phyloP scores from a whole-genome alignment of 2,888 invertebrate species.

The Noctua janthe region DNA sequence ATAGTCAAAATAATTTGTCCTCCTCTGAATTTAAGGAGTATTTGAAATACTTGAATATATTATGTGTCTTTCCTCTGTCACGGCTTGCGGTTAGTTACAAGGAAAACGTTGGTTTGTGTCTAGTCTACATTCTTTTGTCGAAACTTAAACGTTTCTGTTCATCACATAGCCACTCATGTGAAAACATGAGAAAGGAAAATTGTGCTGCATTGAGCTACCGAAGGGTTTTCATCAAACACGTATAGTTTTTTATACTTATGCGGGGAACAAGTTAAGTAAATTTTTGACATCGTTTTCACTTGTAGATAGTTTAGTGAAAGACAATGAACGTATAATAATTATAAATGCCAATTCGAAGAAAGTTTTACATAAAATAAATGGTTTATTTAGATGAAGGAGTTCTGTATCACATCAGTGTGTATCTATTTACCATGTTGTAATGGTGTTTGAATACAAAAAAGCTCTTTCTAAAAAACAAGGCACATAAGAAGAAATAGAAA shows the following conservation, averaged over 20 bases:
- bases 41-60: conserved; percentile 48
- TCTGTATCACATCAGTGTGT: neutral
- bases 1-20: conserved; percentile 17
- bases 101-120: conserved; percentile 28
- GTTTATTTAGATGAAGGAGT: neutral
- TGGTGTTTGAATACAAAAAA: neutral
- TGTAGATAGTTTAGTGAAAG: neutral
- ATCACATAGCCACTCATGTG: conserved; percentile 28
- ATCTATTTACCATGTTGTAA: neutral
- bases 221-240: neutral
- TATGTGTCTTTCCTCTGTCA: conserved; percentile 33
- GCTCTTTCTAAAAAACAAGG: neutral
- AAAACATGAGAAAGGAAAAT: conserved; percentile 16
- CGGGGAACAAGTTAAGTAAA: neutral
- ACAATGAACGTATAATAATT: neutral
- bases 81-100: conserved; percentile 46
- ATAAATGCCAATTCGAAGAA: neutral
- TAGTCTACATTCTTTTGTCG: conserved; percentile 46
- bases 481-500: neutral
- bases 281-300: neutral
- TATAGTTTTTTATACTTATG: neutral
- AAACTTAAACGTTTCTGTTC: conserved; percentile 54
- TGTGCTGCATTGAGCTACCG: conserved; percentile 9
- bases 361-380: neutral
- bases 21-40: conserved; percentile 28